phyloP scores from a whole-genome alignment of 2,113 vertebrate species.

The Hirundichthys speculiger region DNA sequence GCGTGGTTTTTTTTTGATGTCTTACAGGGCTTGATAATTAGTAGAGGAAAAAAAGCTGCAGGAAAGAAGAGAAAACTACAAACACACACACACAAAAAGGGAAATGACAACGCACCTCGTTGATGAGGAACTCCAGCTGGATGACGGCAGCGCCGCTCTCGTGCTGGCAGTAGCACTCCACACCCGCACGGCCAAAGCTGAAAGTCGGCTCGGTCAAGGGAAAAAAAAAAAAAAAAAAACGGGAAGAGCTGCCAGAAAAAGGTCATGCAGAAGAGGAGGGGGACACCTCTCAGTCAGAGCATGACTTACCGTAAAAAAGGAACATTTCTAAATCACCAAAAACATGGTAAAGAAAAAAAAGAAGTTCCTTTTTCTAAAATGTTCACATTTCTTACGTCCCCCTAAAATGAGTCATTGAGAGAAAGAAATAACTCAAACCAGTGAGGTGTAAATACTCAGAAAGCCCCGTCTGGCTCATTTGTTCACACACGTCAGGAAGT shows the following conservation, averaged over 20 bases:
- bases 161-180: conserved; percentile 98
- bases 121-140: conserved; percentile 98
- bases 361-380: too few species aligned
- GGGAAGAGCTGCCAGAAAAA: not conserved
- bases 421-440: too few species aligned
- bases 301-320: too few species aligned
- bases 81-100: conserved; percentile 9
- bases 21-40: too few species aligned
- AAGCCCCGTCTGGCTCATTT: conserved; percentile 40
- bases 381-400: too few species aligned
- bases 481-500: conserved; percentile 58
- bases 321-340: too few species aligned
- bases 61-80: conserved; percentile 16
- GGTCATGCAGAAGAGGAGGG: not conserved
- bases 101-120: conserved; percentile 85
- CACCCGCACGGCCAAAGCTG: conserved; percentile 94
- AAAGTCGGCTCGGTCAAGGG: conserved; percentile 81
- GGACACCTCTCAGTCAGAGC: not conserved
- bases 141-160: conserved; percentile 95
- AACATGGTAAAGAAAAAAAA: too few species aligned
- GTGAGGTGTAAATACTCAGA: too few species aligned
- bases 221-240: too few species aligned
- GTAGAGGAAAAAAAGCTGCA: too few species aligned
- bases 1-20: not conserved
- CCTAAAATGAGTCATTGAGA: too few species aligned